Conservation (phyloP, 2,113 vertebrate genomes). For the Pteruthius melanotis region DNA sequence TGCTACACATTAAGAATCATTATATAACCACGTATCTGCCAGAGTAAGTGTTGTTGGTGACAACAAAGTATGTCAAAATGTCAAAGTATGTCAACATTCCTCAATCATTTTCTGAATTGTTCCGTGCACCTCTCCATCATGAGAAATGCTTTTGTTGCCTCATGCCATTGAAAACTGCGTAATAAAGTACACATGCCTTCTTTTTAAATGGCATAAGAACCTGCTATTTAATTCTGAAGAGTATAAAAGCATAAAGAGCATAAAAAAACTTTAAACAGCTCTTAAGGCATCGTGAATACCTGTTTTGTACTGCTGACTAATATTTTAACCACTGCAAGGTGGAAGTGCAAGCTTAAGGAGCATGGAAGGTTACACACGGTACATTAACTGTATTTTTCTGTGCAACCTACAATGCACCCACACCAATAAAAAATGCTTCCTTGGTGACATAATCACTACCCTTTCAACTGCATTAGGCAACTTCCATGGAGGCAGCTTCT, state of each 20-base stretch:
- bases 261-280: neutral
- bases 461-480: neutral
- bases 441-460: neutral
- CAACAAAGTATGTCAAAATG: neutral
- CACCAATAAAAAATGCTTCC: conserved; percentile 33
- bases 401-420: neutral
- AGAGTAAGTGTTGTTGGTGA: neutral
- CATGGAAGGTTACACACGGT: neutral
- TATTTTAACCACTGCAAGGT: conserved; percentile 31
- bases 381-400: conserved; percentile 43
- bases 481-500: neutral
- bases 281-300: neutral
- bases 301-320: neutral
- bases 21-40: neutral
- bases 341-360: conserved; percentile 18
- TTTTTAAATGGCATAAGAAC: neutral
- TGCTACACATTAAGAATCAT: neutral
- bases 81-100: neutral
- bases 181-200: neutral
- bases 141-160: neutral
- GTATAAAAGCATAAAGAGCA: neutral
- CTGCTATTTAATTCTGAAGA: neutral
- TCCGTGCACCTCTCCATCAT: neutral
- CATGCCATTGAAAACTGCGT: neutral
- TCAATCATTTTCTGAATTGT: neutral